Evolutionary conservation across 2,797 vertebrate genomes (phyloP).

Genomic region (Sandelia bainsii): DNA sequence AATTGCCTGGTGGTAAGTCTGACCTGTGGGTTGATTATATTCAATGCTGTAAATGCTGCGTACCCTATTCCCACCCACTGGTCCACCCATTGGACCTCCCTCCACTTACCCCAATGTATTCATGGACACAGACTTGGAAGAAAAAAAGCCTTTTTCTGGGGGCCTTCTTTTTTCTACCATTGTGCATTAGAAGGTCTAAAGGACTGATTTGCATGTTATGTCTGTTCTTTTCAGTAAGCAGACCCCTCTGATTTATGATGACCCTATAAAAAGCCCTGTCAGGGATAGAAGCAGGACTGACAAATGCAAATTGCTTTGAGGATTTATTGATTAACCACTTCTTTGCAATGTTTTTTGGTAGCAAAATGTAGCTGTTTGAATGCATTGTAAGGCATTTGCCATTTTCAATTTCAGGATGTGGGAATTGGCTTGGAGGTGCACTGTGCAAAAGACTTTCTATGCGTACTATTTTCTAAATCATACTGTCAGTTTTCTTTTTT

Average conservation of each 20-base stretch:
- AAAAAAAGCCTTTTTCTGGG: slow-evolving; percentile 9
- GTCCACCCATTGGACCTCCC: not conserved
- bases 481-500: too few relatives aligned
- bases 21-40: slow-evolving; percentile 34
- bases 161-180: slow-evolving; percentile 7
- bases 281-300: slow-evolving; percentile 54
- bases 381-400: slow-evolving; percentile 5
- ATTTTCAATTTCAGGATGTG: slow-evolving; percentile 37
- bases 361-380: slow-evolving; percentile 37
- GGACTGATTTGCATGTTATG: slow-evolving; percentile 68
- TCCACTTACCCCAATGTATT: not conserved
- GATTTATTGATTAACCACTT: slow-evolving; percentile 65
- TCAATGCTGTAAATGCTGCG: slow-evolving; percentile 23
- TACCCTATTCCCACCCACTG: not conserved
- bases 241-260: slow-evolving; percentile 72
- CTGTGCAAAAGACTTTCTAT: too few relatives aligned
- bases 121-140: not conserved
- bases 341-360: slow-evolving; percentile 50
- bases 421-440: slow-evolving; percentile 16
- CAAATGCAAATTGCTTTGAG: slow-evolving; percentile 68
- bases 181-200: slow-evolving; percentile 41
- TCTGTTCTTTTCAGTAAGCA: slow-evolving; percentile 53
- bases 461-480: too few relatives aligned
- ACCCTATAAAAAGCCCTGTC: slow-evolving; percentile 63
- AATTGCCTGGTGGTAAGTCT: slow-evolving; percentile 14